Conservation (phyloP, 2,797 vertebrate genomes). For the Brotogeris chrysoptera region DNA sequence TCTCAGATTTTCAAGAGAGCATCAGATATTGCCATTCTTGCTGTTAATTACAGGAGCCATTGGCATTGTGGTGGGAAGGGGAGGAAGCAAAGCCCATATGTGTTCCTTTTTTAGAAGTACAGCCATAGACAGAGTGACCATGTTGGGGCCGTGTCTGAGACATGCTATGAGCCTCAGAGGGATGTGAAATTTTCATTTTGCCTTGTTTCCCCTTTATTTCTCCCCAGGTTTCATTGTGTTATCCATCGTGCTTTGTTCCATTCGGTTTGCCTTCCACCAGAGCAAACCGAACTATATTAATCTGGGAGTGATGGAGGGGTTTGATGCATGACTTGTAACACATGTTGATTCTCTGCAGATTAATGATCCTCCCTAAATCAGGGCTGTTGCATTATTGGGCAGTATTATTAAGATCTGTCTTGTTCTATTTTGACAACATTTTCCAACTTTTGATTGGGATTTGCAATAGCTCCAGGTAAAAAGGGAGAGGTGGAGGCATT, state of each 20-base stretch:
- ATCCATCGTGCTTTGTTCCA: neutral
- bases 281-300: neutral
- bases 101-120: neutral
- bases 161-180: neutral
- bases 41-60: neutral
- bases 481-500: neutral
- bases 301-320: neutral
- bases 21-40: neutral
- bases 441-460: neutral
- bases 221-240: neutral
- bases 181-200: neutral
- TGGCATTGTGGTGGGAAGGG: neutral
- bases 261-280: neutral
- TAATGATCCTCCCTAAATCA: neutral
- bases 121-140: neutral
- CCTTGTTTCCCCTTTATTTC: neutral
- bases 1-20: neutral
- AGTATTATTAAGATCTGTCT: neutral
- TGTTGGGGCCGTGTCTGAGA: neutral
- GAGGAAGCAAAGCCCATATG: neutral
- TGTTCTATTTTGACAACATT: neutral
- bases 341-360: neutral
- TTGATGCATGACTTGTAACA: neutral
- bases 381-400: neutral
- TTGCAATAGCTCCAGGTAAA: neutral